Conservation (phyloP, 2,797 vertebrate genomes). For the Sternotherus odoratus region DNA sequence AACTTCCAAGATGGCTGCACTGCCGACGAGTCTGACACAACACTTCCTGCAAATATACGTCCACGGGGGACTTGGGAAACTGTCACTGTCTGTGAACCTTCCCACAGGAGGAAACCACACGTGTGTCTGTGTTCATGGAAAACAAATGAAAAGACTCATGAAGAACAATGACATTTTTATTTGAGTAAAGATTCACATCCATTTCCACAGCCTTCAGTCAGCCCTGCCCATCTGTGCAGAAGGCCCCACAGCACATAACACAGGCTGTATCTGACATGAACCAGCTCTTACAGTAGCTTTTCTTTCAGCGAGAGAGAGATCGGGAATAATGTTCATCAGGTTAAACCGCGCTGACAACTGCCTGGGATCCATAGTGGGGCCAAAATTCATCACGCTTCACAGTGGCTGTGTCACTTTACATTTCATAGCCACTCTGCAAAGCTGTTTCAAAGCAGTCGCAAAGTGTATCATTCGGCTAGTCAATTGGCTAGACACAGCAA, state of each 20-base stretch:
- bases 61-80: background rate
- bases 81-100: rapidly evolving
- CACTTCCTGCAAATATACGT: background rate
- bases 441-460: too few species aligned
- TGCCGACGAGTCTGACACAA: background rate
- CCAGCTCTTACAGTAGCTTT: background rate
- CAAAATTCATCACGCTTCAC: rapidly evolving
- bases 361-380: background rate
- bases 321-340: background rate
- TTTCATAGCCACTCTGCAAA: too few species aligned
- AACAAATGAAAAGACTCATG: background rate
- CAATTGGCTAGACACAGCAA: background rate
- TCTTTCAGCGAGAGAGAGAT: background rate
- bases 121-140: background rate
- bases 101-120: background rate
- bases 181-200: background rate
- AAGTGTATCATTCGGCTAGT: background rate
- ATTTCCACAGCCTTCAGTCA: background rate
- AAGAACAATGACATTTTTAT: background rate
- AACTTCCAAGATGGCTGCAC: background rate
- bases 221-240: background rate
- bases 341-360: background rate
- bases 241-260: background rate
- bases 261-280: background rate
- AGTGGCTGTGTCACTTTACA: rapidly evolving